These are phyloP conservation scores for Camponotus floridanus DNA, from an alignment of 1,140 invertebrate genomes.

Conservation along the genomic window DNA sequence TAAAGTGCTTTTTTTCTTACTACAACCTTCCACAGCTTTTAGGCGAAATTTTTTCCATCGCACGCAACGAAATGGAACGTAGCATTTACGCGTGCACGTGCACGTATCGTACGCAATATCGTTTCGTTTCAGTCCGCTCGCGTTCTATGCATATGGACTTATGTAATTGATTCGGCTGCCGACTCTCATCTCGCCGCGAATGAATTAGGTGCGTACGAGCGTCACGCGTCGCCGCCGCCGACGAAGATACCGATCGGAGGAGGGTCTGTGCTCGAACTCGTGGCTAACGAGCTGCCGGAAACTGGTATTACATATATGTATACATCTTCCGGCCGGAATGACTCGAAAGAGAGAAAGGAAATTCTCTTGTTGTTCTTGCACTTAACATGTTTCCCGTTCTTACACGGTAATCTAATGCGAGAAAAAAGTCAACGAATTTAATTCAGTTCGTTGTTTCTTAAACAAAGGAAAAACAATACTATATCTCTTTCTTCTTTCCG, in stretches of 20 bases:
- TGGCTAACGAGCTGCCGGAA: slow-evolving; percentile 61
- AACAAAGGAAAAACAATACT: neutral
- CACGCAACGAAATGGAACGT: neutral
- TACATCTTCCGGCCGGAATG: slow-evolving; percentile 17
- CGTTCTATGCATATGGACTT: slow-evolving; percentile 33
- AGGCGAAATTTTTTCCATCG: slow-evolving; percentile 6
- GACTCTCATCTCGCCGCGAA: slow-evolving; percentile 29
- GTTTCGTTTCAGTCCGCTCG: slow-evolving; percentile 2
- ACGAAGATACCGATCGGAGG: slow-evolving; percentile 52
- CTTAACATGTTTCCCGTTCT: neutral
- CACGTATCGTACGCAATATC: neutral
- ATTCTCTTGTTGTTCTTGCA: neutral
- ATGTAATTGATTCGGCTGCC: slow-evolving; percentile 46
- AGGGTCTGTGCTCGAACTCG: neutral
- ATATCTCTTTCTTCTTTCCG: neutral
- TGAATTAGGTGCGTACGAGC: slow-evolving; percentile 39
- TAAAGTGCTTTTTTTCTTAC: neutral
- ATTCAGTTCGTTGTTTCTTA: neutral
- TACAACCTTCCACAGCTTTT: neutral
- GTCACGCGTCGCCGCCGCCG: slow-evolving; percentile 44
- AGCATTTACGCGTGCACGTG: neutral
- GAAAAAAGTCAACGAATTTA: slow-evolving; percentile 12
- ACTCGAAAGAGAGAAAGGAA: neutral
- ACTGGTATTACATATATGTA: slow-evolving; percentile 24
- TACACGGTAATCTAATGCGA: neutral